Evolutionary conservation across 2,888 invertebrate species (phyloP), one percentile per base, ranked within the genome.

Genomic region (Leuctra nigra): DNA sequence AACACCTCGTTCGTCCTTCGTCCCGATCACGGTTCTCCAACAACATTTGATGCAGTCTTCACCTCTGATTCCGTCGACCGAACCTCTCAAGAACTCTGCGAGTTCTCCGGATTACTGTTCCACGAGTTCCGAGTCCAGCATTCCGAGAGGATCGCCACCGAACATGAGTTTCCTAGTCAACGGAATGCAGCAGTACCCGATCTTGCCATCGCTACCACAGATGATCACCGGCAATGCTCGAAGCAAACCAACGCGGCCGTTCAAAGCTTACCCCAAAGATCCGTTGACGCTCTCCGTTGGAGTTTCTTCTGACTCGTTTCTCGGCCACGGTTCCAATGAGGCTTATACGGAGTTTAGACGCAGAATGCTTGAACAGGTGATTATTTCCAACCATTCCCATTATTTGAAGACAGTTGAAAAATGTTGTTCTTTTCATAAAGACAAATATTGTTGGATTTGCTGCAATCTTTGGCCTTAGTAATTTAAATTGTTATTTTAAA

Each of bases 221-320:
- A 39, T 53, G 16, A 23, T 54, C 2, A 39, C 13, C 39, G 23
- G 4, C 29, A 54, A 25, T 18, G 9, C 24, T 7, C 24, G 56
- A 20, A 69, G 72, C 20, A 81, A 78, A 64, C 62, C 71, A 2
- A 73, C 78, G 0, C 73, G 84, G 1, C 84, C 84, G 0, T 84
- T 84, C 66, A 84, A 85, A 66, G 84, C 85, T 0, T 87, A 85
- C 66, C 85, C 87, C 0, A 82, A 83, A 61, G 83, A 86, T 67
- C 82, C 85, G 0, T 66, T 84, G 22, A 74, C 79, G 39, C 68
- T 88, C 63, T 69, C 81, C 39, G 67, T 83, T 61, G 68, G 78
- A 61, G 59, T 68, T n/a, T 59, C 66, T 1, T 64, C 66, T 67
- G 80, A 77, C 55, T 66, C 75, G 9, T 64, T 77, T 2, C 70